Evolutionary conservation across 2,888 invertebrate genomes (phyloP).

Genomic region (Campoplex nolae): DNA sequence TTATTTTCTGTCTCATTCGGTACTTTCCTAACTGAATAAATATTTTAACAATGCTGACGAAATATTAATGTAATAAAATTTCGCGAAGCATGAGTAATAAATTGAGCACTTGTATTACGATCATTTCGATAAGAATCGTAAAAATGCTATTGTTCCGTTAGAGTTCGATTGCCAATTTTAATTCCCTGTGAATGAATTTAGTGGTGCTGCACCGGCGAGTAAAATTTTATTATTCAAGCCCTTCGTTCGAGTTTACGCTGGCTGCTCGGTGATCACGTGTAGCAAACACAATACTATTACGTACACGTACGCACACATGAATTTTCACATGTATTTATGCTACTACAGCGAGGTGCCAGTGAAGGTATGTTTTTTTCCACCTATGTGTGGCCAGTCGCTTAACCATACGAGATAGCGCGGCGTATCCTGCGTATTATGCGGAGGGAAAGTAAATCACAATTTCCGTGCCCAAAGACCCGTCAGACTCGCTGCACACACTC

Average conservation of each 20-base stretch:
- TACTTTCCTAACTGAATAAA: neutral
- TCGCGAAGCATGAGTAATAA: neutral
- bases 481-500: slow-evolving; percentile 58
- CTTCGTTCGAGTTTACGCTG: slow-evolving; percentile 51
- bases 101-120: neutral
- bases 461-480: slow-evolving; percentile 75
- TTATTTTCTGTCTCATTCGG: neutral
- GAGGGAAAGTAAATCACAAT: slow-evolving; percentile 82
- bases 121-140: slow-evolving; percentile 19
- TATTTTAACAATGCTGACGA: neutral
- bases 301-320: slow-evolving; percentile 5
- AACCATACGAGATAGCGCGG: slow-evolving; percentile 70
- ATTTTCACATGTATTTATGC: slow-evolving; percentile 10
- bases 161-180: slow-evolving; percentile 26
- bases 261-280: slow-evolving; percentile 58
- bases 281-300: slow-evolving; percentile 30
- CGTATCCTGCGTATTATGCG: slow-evolving; percentile 76
- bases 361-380: slow-evolving; percentile 16
- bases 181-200: slow-evolving; percentile 47
- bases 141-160: slow-evolving; percentile 44
- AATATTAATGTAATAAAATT: slow-evolving; percentile 8
- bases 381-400: slow-evolving; percentile 27
- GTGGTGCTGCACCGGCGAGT: neutral
- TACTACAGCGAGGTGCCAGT: slow-evolving; percentile 5
- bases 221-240: slow-evolving; percentile 58